Base-by-base conservation (phyloP, 2,113 vertebrate species). In the Notechis scutatus region DNA sequence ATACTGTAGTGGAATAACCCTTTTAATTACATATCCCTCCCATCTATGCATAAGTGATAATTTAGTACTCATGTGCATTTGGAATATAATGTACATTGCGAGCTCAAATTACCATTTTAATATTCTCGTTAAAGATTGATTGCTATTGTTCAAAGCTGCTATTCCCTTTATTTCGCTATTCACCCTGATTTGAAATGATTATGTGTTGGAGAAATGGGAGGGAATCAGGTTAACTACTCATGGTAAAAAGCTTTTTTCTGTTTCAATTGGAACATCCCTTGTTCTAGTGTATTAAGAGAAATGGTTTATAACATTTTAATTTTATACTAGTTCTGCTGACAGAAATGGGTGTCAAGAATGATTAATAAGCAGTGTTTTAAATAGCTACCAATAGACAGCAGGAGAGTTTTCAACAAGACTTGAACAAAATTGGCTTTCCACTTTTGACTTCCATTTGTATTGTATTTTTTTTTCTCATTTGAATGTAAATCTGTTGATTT, bases 81-180 rank as follows among this genome's bases (percentile, higher is more conserved):
- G 86, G 52, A 95, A 85, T 94, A 94, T 91, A 52, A 93, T 92
- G 93, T 92, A 90, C 69, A 45, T 20, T 81, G 74, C 92, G 20
- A 74, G 74, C 91, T 95, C 0, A 0, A 96, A 95, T 96, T 96
- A 94, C 85, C 89, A 90, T 93, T 96, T 94, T 94, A 92, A 94
- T 94, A 96, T 95, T 90, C 93, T 18, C 34, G 92, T 95, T 18
- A 57, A 92, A 94, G 94, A 91, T 50, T 21, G 45, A 94, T 59
- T 14, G 1, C 4, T 91, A 11, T 96, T 95, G 50, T 94, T 96
- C 34, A 50, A 88, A 91, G 74, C 2, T 92, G 96, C 95, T 96
- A 56, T 95, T 94, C 91, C 94, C 21, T 86, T 87, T 56, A 61
- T 29, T 88, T 95, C 0, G 0, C 90, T 88, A 7, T 96, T 95